Base-by-base conservation (phyloP, 2,797 vertebrate species). In the Poeciliopsis infans region DNA sequence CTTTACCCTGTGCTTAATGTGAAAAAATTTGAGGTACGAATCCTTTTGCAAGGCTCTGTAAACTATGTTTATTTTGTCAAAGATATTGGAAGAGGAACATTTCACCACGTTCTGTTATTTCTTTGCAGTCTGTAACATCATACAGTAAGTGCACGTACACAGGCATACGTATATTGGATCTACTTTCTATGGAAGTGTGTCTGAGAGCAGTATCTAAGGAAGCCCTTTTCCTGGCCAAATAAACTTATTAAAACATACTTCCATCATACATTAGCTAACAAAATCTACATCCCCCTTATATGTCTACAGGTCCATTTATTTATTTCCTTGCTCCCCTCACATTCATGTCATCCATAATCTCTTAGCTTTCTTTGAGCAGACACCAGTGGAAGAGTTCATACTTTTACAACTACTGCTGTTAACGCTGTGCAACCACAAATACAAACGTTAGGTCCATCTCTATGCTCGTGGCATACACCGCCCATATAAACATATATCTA, bases 371-470 rank as follows among this genome's bases (percentile, higher is more conserved):
- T 91, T 78, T 78, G 16, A 47, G 74, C 76, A 84, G 75, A 88
- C 64, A 91, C 79, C 83, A 86, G 87, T 78, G 75, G 53, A 86
- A 84, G 82, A 79, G 82, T 83, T 77, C 85, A 61, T 72, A 86
- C 81, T 80, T 51, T 28, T 82, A 88, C 84, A 84, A 89, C 80
- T 86, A 85, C 57, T 85, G 87, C 80, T 87, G 83, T 90, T 83
- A 86, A 73, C 68, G 64, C 87, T 78, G 81, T 85, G 85, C 79
- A 36, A 88, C 86, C 88, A 93, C 79, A 89, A 79, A 92, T 90
- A 94, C 93, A 94, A 94, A 95, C 87, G 53, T 94, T 94, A 94
- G 89, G 92, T 95, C 93, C 94, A 94, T 91, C 91, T 95, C 93
- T 90, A 93, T 75, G 72, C 84, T 83, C 87, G 83, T 80, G 89